These are phyloP conservation scores for Rhea americana DNA, from an alignment of 2,113 vertebrate genomes.

Conservation along the genomic window DNA sequence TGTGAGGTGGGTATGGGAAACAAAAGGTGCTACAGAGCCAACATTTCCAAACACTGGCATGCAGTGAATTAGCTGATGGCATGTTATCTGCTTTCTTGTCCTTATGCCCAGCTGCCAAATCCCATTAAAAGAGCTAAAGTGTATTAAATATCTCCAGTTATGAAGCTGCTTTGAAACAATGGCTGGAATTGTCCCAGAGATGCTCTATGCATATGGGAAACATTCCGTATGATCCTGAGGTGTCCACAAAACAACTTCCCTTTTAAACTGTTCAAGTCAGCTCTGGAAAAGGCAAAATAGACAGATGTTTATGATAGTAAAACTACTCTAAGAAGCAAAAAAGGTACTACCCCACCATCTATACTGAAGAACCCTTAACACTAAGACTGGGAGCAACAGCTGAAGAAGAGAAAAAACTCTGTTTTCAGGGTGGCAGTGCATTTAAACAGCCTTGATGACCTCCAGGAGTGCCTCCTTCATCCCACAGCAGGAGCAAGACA, in stretches of 20 bases:
- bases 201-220: constrained; percentile 3
- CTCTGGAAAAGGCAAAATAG: not conserved
- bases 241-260: not conserved
- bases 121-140: constrained; percentile 4
- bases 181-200: constrained; percentile 43
- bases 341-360: not conserved
- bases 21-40: not conserved
- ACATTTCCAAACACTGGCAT: not conserved
- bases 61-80: not conserved
- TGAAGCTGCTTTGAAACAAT: constrained; percentile 42
- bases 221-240: constrained; percentile 1
- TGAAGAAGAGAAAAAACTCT: not conserved
- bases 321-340: not conserved
- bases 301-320: not conserved
- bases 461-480: not conserved
- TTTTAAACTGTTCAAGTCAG: not conserved
- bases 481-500: not conserved
- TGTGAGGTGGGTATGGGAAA: not conserved
- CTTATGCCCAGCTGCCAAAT: not conserved
- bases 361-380: not conserved
- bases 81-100: not conserved
- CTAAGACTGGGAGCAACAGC: not conserved
- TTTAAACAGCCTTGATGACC: not conserved
- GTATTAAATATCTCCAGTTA: constrained; percentile 25
- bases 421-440: not conserved